Conservation (phyloP, 2,113 vertebrate genomes). For the Grallaria varia region DNA sequence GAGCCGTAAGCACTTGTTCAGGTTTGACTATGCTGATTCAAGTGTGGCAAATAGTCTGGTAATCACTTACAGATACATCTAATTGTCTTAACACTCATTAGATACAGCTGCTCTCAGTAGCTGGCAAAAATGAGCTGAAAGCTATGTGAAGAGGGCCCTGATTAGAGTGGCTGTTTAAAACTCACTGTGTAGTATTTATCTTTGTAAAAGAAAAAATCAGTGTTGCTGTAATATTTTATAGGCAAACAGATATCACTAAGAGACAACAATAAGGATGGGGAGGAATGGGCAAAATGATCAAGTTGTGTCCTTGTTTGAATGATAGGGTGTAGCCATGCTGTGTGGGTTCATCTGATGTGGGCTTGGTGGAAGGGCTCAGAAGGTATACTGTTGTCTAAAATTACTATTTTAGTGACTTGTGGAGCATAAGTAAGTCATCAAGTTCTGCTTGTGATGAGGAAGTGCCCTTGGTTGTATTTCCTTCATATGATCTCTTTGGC, state of each 20-base stretch:
- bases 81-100: background rate
- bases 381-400: background rate
- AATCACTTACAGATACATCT: background rate
- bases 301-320: background rate
- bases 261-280: too few relatives aligned
- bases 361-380: background rate
- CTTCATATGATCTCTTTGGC: background rate
- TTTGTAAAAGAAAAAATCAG: background rate
- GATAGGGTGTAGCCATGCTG: background rate
- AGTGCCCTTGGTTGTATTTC: background rate
- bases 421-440: background rate
- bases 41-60: background rate
- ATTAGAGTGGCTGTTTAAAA: conserved; percentile 18
- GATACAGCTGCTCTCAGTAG: background rate
- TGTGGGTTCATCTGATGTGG: background rate
- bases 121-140: background rate
- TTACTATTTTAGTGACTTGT: background rate
- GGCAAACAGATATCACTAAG: background rate
- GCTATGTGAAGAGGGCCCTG: background rate
- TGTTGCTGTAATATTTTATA: background rate
- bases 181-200: background rate
- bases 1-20: background rate
- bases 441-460: background rate
- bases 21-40: background rate
- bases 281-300: background rate